Percentiles rank a stretch among this genome's conserved stretches.
Evolutionary conservation across 2,888 invertebrate genomes (phyloP).

Genomic region (Byasa hedistus): DNA sequence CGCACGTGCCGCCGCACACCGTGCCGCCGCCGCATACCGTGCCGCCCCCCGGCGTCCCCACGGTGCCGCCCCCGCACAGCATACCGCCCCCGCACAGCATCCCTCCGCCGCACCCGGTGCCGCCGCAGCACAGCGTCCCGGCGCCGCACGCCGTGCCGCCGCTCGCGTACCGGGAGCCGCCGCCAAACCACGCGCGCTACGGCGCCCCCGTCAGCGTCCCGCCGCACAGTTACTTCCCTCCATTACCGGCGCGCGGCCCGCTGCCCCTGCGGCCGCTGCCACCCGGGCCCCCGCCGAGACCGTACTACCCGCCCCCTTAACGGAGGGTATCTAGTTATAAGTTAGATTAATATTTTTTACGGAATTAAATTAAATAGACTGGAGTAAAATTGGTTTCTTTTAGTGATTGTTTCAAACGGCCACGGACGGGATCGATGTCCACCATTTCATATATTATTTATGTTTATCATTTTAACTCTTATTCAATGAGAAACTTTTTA

Average conservation of each 20-base stretch:
- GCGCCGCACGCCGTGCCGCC: slow-evolving; percentile 40
- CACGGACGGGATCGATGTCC: too few relatives aligned
- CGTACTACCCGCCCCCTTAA: slow-evolving; percentile 72
- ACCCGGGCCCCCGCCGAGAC: slow-evolving; percentile 39
- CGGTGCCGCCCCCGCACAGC: slow-evolving; percentile 37
- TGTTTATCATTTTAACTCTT: too few relatives aligned
- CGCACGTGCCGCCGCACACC: slow-evolving; percentile 14
- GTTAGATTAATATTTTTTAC: slow-evolving; percentile 33
- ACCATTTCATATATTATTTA: too few relatives aligned
- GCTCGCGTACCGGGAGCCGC: slow-evolving; percentile 68
- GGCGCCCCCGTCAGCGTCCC: slow-evolving; percentile 65
- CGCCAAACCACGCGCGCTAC: slow-evolving; percentile 57
- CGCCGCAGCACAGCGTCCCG: slow-evolving; percentile 46
- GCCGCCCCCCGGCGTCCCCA: slow-evolving; percentile 43
- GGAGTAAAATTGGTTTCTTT: slow-evolving; percentile 24
- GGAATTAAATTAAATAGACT: slow-evolving; percentile 42
- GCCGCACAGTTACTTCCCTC: slow-evolving; percentile 63
- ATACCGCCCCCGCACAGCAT: slow-evolving; percentile 41
- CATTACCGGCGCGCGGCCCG: slow-evolving; percentile 47
- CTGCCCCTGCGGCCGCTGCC: slow-evolving; percentile 53
- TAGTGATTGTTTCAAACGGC: neutral
- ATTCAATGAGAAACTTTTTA: too few relatives aligned
- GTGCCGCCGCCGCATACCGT: slow-evolving; percentile 37
- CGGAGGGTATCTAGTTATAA: slow-evolving; percentile 36
- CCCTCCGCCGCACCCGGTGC: slow-evolving; percentile 36